Evolutionary conservation across 1,140 invertebrate species (phyloP).

Genomic region (Himalopsyche phryganea): DNA sequence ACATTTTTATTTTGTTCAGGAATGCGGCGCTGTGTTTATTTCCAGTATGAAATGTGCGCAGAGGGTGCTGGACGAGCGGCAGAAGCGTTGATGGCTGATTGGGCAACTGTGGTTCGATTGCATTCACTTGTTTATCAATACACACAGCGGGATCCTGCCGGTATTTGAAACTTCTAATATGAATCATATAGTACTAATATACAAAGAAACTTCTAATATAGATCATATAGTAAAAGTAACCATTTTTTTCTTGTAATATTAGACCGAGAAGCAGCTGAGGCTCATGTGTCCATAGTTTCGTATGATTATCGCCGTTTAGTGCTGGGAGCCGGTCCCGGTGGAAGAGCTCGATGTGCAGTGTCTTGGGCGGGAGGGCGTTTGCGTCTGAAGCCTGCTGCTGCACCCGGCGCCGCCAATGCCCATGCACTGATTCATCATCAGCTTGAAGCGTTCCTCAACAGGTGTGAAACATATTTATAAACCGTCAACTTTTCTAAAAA

Average conservation of each 20-base stretch:
- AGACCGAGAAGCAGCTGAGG: constrained; percentile 47
- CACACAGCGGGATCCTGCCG: constrained; percentile 45
- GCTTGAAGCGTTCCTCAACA: constrained; percentile 48
- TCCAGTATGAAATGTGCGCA: constrained; percentile 81
- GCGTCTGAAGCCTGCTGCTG: constrained; percentile 47
- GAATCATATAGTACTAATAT: too few relatives aligned
- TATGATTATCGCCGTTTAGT: constrained; percentile 51
- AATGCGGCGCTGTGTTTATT: constrained; percentile 78
- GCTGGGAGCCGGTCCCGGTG: constrained; percentile 43
- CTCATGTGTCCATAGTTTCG: constrained; percentile 47
- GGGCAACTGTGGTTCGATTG: constrained; percentile 86
- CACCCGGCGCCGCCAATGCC: constrained; percentile 49
- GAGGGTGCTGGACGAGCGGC: constrained; percentile 65
- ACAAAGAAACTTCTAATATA: too few relatives aligned
- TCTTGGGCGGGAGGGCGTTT: constrained; percentile 44
- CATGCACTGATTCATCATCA: constrained; percentile 50
- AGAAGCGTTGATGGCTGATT: constrained; percentile 81
- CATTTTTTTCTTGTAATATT: too few relatives aligned
- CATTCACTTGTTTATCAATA: constrained; percentile 79
- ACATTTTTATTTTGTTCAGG: constrained; percentile 47
- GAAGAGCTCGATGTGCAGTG: constrained; percentile 46
- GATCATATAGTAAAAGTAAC: too few relatives aligned
- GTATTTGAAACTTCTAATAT: too few relatives aligned
- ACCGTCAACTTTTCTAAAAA: not conserved
- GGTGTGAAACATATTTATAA: constrained; percentile 30